These are phyloP conservation scores for Nymphicus hollandicus DNA, from an alignment of 2,113 vertebrate genomes.

Conservation along the genomic window DNA sequence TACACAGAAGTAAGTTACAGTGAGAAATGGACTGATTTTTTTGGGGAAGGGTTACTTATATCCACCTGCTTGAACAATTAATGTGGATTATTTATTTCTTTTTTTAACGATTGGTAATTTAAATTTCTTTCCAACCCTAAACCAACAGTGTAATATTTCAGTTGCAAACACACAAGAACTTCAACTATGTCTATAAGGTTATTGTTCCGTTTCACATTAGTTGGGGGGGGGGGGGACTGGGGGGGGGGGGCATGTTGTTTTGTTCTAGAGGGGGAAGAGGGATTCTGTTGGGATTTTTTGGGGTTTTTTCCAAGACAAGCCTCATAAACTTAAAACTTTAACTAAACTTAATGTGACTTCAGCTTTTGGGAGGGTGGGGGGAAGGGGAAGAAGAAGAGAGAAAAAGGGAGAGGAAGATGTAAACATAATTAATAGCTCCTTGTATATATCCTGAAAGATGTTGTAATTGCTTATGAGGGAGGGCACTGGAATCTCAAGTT, in stretches of 20 bases:
- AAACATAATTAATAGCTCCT: not conserved
- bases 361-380: rapidly evolving
- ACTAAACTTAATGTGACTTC: not conserved
- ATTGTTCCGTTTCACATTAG: not conserved
- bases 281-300: too few relatives aligned
- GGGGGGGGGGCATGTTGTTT: not conserved
- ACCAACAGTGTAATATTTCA: not conserved
- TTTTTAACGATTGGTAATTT: not conserved
- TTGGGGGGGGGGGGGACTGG: not conserved
- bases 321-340: not conserved
- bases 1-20: not conserved
- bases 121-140: not conserved
- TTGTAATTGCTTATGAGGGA: not conserved
- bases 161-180: not conserved
- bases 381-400: not conserved
- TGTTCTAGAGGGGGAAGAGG: rapidly evolving
- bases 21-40: not conserved
- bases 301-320: not conserved
- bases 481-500: not conserved
- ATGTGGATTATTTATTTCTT: not conserved
- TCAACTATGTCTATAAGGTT: not conserved
- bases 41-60: not conserved
- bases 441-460: not conserved
- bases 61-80: not conserved
- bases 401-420: not conserved